These are phyloP conservation scores for Stercorarius parasiticus DNA, from an alignment of 2,113 vertebrate species.

Conservation along the genomic window DNA sequence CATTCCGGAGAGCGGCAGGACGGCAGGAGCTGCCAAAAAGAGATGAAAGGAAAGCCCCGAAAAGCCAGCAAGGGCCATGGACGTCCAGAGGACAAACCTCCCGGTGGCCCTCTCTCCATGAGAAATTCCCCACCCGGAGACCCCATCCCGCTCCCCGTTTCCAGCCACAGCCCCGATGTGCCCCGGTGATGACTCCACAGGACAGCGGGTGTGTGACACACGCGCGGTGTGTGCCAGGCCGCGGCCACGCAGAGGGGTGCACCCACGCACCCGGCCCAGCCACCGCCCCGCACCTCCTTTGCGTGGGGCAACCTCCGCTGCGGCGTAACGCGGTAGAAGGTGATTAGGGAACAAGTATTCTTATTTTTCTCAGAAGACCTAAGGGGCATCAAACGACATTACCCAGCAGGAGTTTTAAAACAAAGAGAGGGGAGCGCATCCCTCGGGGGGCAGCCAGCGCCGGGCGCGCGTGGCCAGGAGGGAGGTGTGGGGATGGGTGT, in stretches of 20 bases:
- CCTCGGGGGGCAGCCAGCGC: neutral
- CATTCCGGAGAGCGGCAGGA: neutral
- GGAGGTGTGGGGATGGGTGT: neutral
- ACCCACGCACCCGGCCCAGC: neutral
- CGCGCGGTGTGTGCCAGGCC: neutral
- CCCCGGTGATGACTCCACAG: fast-evolving
- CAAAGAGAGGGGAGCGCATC: neutral
- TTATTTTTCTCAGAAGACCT: slow-evolving; percentile 42
- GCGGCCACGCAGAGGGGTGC: neutral
- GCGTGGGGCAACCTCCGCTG: neutral
- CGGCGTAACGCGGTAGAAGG: neutral
- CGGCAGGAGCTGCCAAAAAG: neutral
- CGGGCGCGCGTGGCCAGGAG: neutral
- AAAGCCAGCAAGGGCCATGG: neutral
- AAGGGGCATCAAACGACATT: slow-evolving; percentile 15
- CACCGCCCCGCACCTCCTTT: neutral
- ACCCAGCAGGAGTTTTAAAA: neutral
- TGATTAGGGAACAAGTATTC: slow-evolving; percentile 30
- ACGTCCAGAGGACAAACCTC: neutral
- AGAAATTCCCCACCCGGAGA: neutral
- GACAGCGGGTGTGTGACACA: neutral
- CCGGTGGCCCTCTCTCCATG: neutral
- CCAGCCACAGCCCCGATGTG: fast-evolving
- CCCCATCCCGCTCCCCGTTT: neutral
- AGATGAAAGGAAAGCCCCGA: neutral